Conservation (phyloP, 2,888 invertebrate species). For the Melikaiella ostensackeni region DNA sequence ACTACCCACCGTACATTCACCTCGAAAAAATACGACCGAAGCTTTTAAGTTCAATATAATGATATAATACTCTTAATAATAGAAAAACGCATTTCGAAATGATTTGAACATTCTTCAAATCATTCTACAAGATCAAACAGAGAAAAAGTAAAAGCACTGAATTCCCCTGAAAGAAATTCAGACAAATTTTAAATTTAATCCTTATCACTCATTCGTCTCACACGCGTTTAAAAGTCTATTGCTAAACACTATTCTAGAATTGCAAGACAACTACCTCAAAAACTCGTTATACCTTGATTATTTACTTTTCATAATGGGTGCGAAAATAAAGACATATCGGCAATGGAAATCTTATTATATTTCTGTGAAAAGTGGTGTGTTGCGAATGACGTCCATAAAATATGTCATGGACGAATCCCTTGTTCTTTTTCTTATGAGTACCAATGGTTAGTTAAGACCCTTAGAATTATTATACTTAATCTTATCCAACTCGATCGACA, state of each 20-base stretch:
- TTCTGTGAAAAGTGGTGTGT: slow-evolving; percentile 15
- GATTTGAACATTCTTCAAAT: slow-evolving; percentile 44
- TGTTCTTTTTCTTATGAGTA: slow-evolving; percentile 3
- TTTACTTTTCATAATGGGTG: slow-evolving; percentile 6
- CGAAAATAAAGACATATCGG: slow-evolving; percentile 33
- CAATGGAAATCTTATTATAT: slow-evolving; percentile 29
- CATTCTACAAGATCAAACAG: not conserved
- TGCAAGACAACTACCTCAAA: slow-evolving; percentile 1
- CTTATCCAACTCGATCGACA: slow-evolving; percentile 10
- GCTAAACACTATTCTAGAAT: slow-evolving; percentile 13
- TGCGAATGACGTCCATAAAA: not conserved
- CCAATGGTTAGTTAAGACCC: slow-evolving; percentile 16
- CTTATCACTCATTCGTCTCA: slow-evolving; percentile 12
- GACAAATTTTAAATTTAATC: not conserved
- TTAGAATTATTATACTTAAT: slow-evolving; percentile 17
- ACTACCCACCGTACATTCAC: not conserved
- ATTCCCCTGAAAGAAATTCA: not conserved
- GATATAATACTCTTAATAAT: slow-evolving; percentile 52
- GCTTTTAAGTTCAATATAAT: slow-evolving; percentile 74
- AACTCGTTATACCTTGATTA: slow-evolving; percentile 20
- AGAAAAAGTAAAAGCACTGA: slow-evolving; percentile 16
- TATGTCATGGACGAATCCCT: not conserved
- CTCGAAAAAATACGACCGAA: slow-evolving; percentile 49
- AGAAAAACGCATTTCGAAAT: slow-evolving; percentile 50
- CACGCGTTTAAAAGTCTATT: not conserved